Conservation (phyloP, 2,797 vertebrate genomes). For the Arrhamphus sclerolepis region DNA sequence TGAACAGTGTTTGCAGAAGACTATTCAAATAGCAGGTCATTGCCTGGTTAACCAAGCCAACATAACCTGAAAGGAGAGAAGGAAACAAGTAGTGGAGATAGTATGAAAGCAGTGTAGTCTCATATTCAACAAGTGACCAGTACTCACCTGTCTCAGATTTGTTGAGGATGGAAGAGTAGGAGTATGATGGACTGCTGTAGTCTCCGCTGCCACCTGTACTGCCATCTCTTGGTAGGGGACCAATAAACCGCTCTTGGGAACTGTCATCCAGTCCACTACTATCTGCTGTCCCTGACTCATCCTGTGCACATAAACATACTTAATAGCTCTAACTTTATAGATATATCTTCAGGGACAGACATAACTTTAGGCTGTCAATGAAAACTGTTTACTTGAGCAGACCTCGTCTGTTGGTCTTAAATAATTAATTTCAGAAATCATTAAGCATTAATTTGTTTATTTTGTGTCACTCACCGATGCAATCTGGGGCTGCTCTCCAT, state of each 20-base stretch:
- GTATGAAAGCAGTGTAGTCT: neutral
- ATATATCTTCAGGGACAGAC: neutral
- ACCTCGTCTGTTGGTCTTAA: neutral
- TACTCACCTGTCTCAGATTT: conserved; percentile 95
- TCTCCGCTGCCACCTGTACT: conserved; percentile 89
- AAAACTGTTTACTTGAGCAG: neutral
- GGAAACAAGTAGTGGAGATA: conserved; percentile 1
- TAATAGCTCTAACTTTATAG: neutral
- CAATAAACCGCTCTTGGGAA: conserved; percentile 91
- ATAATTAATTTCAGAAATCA: neutral
- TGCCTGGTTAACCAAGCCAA: conserved; percentile 98
- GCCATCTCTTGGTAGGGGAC: conserved; percentile 91
- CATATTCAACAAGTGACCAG: conserved; percentile 3
- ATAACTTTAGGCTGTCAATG: neutral
- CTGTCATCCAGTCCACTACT: conserved; percentile 87
- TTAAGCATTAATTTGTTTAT: neutral
- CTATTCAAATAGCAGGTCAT: conserved; percentile 99
- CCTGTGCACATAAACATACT: conserved; percentile 72
- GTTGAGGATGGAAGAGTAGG: conserved; percentile 94
- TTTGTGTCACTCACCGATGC: conserved; percentile 81
- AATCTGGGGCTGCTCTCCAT: conserved; percentile 94
- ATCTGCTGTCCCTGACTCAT: conserved; percentile 86
- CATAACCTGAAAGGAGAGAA: conserved; percentile 85
- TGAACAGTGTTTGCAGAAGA: conserved; percentile 96
- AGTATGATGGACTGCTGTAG: conserved; percentile 95